A percentile compares a stretch with the other conserved stretches of the same genome.
Evolutionary conservation across 30 jellyfish, hydroid and myxozoan genomes (phyloP).

Genomic region (Rhopilema esculentum): DNA sequence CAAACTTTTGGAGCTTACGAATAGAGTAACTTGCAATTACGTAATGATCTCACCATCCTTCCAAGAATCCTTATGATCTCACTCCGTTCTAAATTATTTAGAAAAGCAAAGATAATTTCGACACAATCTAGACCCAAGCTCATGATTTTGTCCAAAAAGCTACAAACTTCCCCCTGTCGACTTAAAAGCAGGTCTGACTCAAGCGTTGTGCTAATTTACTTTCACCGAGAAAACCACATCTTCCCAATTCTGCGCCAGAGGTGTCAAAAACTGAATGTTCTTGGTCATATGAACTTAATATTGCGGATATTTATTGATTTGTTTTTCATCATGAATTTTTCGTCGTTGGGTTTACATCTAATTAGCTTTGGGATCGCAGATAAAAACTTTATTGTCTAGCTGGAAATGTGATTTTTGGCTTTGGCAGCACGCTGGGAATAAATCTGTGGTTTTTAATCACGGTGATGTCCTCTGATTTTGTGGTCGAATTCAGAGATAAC

Average conservation of each 20-base stretch:
- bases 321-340: not conserved
- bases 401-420: not conserved
- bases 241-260: not conserved
- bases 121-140: too few relatives aligned
- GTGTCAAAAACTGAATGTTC: not conserved
- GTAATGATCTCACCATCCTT: too few relatives aligned
- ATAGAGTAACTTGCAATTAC: too few relatives aligned
- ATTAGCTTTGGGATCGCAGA: not conserved
- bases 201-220: too few relatives aligned
- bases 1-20: too few relatives aligned
- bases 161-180: too few relatives aligned
- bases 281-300: too few relatives aligned
- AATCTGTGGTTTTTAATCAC: not conserved
- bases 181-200: too few relatives aligned
- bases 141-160: too few relatives aligned
- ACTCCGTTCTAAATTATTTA: too few relatives aligned
- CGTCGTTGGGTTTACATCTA: not conserved
- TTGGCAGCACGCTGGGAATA: not conserved
- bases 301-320: not conserved
- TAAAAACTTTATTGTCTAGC: not conserved
- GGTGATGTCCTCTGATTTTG: not conserved
- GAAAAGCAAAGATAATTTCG: too few relatives aligned
- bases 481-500: not conserved
- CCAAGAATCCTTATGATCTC: too few relatives aligned
- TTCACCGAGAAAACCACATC: not conserved